phyloP scores from a whole-genome alignment of 2,888 invertebrate genomes.

The Drosophila nr. medialis region DNA sequence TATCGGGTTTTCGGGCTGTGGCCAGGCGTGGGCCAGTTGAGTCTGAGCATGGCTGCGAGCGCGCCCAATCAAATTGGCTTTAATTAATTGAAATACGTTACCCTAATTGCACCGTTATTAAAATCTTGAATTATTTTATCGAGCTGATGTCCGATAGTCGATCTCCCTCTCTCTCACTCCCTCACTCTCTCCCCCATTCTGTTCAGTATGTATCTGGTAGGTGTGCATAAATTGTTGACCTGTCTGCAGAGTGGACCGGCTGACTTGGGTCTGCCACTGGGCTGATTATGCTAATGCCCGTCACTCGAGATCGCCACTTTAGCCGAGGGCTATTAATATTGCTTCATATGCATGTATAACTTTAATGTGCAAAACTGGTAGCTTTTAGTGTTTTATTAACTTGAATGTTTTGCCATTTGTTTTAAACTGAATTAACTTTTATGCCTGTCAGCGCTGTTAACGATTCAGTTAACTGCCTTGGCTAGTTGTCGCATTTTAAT shows the following conservation, averaged over 20 bases:
- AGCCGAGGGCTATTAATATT: conserved; percentile 31
- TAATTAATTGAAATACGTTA: conserved; percentile 81
- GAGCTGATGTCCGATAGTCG: not conserved
- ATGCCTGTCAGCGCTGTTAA: conserved; percentile 16
- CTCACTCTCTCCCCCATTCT: not conserved
- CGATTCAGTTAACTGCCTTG: conserved; percentile 3
- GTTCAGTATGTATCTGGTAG: not conserved
- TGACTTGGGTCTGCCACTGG: conserved; percentile 18
- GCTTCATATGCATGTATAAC: conserved; percentile 6
- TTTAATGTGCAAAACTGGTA: conserved; percentile 41
- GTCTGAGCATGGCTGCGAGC: conserved; percentile 5
- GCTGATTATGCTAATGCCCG: conserved; percentile 54
- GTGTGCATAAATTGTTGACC: conserved; percentile 33
- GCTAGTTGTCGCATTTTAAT: not conserved
- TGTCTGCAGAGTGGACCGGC: not conserved
- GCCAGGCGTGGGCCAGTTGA: conserved; percentile 45
- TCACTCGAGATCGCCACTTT: conserved; percentile 28
- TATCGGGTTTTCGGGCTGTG: conserved; percentile 38
- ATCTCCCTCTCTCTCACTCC: not conserved
- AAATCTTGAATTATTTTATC: conserved; percentile 74
- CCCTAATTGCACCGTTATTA: conserved; percentile 76
- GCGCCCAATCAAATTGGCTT: conserved; percentile 63
- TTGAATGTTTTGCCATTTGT: conserved; percentile 25
- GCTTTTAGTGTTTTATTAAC: conserved; percentile 18
- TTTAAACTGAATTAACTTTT: conserved; percentile 22